These are phyloP conservation scores for Ageneiosus marmoratus DNA, from an alignment of 2,113 vertebrate species.

Conservation along the genomic window DNA sequence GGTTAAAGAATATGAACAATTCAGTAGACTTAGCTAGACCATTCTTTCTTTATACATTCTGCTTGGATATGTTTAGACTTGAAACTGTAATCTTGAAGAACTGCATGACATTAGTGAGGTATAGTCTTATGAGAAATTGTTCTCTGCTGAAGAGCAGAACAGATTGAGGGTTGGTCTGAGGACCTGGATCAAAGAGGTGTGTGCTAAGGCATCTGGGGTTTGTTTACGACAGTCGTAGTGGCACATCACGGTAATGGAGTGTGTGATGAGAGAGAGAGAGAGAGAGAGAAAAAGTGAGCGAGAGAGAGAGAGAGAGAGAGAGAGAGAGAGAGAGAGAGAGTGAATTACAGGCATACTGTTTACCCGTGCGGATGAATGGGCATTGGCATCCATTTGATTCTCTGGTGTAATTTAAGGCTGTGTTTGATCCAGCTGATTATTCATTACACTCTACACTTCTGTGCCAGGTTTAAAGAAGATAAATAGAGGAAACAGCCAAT, in stretches of 20 bases:
- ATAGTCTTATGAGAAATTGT: conserved; percentile 22
- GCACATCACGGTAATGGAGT: conserved; percentile 77
- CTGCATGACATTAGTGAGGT: not conserved
- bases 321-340: conserved; percentile 43
- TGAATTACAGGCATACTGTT: conserved; percentile 48
- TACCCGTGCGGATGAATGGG: conserved; percentile 56
- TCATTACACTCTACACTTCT: conserved; percentile 70
- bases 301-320: conserved; percentile 37
- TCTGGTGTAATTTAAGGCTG: conserved; percentile 73
- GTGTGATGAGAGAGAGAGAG: conserved; percentile 69
- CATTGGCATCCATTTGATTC: conserved; percentile 74
- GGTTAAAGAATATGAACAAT: not conserved
- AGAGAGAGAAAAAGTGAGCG: conserved; percentile 13
- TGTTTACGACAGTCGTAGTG: conserved; percentile 76
- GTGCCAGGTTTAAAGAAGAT: conserved; percentile 68
- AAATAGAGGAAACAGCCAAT: conserved; percentile 80
- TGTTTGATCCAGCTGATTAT: conserved; percentile 74
- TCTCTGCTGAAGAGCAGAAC: conserved; percentile 26
- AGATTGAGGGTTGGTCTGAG: conserved; percentile 41
- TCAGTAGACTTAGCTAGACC: not conserved
- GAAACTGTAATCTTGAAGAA: not conserved
- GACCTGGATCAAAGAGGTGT: conserved; percentile 53
- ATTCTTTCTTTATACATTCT: not conserved
- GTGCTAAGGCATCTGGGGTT: conserved; percentile 71
- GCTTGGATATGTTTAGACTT: conserved; percentile 1